A percentile compares a stretch with the other conserved stretches of the same genome.
These are phyloP conservation scores for Chironomus striatipennis DNA, from an alignment of 1,140 invertebrate genomes.

Conservation along the genomic window DNA sequence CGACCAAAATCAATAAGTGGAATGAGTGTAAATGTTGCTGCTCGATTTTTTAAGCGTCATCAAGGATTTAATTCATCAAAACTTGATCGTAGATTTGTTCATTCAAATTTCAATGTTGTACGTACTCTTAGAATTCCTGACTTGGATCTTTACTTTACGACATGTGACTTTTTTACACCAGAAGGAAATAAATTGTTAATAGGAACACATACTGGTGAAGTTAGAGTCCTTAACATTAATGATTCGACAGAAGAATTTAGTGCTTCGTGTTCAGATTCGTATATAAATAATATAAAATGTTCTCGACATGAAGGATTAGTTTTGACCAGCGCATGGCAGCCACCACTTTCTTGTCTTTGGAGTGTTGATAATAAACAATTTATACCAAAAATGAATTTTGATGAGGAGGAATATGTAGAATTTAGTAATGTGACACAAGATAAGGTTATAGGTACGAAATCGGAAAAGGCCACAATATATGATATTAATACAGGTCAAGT, in stretches of 20 bases:
- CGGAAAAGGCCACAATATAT: slow-evolving; percentile 67
- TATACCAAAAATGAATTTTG: slow-evolving; percentile 60
- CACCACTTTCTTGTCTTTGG: slow-evolving; percentile 80
- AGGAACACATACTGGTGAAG: slow-evolving; percentile 79
- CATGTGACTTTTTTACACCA: slow-evolving; percentile 48
- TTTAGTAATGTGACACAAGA: slow-evolving; percentile 84
- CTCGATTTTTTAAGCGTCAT: slow-evolving; percentile 47
- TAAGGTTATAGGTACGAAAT: slow-evolving; percentile 73
- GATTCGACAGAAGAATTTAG: slow-evolving; percentile 68
- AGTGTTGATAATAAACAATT: slow-evolving; percentile 59
- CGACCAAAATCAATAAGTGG: slow-evolving; percentile 56
- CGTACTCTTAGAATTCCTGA: slow-evolving; percentile 65
- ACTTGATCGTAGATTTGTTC: slow-evolving; percentile 71
- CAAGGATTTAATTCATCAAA: slow-evolving; percentile 49
- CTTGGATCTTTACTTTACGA: slow-evolving; percentile 75
- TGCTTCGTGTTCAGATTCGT: slow-evolving; percentile 74
- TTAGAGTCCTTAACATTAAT: slow-evolving; percentile 76
- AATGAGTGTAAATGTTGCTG: slow-evolving; percentile 60
- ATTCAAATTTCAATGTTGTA: slow-evolving; percentile 82
- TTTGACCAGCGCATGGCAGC: slow-evolving; percentile 77
- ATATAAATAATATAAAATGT: slow-evolving; percentile 61
- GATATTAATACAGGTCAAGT: slow-evolving; percentile 75
- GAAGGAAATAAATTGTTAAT: slow-evolving; percentile 72
- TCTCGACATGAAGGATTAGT: slow-evolving; percentile 66
- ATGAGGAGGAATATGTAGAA: slow-evolving; percentile 82